Base-by-base conservation (phyloP, 1,140 invertebrate genomes). In the Fopius arisanus region DNA sequence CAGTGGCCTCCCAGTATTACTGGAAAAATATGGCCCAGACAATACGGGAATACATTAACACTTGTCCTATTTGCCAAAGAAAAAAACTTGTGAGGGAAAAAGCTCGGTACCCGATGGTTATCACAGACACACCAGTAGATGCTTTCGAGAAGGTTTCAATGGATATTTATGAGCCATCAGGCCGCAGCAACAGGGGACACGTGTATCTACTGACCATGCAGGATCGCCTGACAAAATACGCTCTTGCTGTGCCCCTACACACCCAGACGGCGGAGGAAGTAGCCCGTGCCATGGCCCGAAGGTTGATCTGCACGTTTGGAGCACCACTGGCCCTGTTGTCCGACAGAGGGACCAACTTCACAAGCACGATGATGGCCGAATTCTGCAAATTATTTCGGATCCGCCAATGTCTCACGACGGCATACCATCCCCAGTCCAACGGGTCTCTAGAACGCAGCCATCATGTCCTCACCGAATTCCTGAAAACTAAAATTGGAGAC, bases 401-500 rank as follows among this genome's bases (percentile, higher is more conserved):
- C 23, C 70, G 77, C 28, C 67, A 78, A 62, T 68, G 77, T 26
- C 41, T 75, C 31, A 77, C 77, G 16, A 78, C 70, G 0, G 67
- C 74, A 3, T 79, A 77, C 54, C 75, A 75, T 23, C 80, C 80
- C 0, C 67, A 80, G 63, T 71, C 70, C 6, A 79, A 82, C 28
- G 76, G 77, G n/a, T 73, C 76, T 3, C 12, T 82, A 63, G 78
- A 79, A 77, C 43, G 79, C 19, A 70, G 68, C 4, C 76, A 82
- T 74, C 43, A 70, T 28, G 75, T 77, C 21, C 65, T 82, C 28
- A 43, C 10, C 10, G 75, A 78, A 59, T 82, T 78, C 63, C 72
- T 80, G 28, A 72, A 66, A 66, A 37, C 43, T 21, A 37, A 43
- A 9, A 23, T 29, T n/a, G n/a, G n/a, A n/a, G n/a, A n/a, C n/a